Percentiles rank a stretch among this genome's conserved stretches.
Conservation (phyloP, 2,888 invertebrate genomes). For the Meloe dianella region DNA sequence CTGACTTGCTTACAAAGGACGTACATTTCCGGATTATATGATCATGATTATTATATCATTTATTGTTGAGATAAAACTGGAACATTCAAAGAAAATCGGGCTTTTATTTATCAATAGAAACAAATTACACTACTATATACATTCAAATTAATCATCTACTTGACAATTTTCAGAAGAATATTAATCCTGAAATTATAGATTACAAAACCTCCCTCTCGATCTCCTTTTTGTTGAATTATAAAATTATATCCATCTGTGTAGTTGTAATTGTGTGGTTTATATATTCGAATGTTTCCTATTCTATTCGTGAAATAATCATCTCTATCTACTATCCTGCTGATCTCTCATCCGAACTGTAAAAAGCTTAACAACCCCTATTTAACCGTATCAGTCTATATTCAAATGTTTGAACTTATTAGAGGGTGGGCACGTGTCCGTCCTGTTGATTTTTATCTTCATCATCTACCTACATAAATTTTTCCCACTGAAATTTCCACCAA, state of each 20-base stretch:
- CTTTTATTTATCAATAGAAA: neutral
- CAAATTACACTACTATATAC: neutral
- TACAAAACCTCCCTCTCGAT: neutral
- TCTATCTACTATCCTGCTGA: conserved; percentile 12
- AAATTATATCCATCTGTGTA: neutral
- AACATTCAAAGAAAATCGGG: neutral
- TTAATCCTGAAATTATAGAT: conserved; percentile 1
- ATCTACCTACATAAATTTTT: neutral
- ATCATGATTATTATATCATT: conserved; percentile 43
- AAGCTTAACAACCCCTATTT: conserved; percentile 22
- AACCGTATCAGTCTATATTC: conserved; percentile 17
- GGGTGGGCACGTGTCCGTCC: conserved; percentile 22
- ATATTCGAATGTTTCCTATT: too few relatives aligned
- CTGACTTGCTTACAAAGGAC: conserved; percentile 48
- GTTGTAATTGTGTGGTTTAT: neutral
- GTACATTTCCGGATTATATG: conserved; percentile 46
- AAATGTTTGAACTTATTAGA: conserved; percentile 13
- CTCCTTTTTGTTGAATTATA: neutral
- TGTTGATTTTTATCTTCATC: conserved; percentile 16
- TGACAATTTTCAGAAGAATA: neutral
- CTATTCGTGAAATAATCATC: neutral
- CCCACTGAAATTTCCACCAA: neutral
- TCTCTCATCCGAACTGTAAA: conserved; percentile 5
- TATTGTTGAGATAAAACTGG: conserved; percentile 27
- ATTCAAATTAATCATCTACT: neutral